phyloP scores from a whole-genome alignment of 2,888 invertebrate genomes.

The Clostera curtula region DNA sequence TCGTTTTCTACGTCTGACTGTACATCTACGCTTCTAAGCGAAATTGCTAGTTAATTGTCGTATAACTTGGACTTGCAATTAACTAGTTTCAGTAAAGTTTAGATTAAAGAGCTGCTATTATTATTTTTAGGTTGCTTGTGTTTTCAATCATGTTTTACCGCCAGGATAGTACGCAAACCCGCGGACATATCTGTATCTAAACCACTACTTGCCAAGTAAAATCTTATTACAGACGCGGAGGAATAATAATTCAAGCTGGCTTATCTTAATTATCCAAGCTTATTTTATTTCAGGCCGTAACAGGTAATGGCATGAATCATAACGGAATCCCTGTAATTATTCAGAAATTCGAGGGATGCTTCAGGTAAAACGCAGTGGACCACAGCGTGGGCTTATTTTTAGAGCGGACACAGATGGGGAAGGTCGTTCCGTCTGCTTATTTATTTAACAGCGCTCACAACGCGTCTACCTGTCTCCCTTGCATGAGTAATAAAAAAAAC shows the following conservation, averaged over 20 bases:
- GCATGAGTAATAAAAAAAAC: slow-evolving; percentile 27
- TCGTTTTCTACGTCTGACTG: slow-evolving; percentile 32
- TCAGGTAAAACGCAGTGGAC: slow-evolving; percentile 26
- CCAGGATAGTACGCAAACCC: no score
- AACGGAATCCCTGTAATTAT: slow-evolving; percentile 30
- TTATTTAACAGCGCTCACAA: slow-evolving; percentile 54
- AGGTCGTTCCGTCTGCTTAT: slow-evolving; percentile 57
- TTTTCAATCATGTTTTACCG: no score
- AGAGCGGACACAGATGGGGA: slow-evolving; percentile 58
- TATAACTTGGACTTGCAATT: slow-evolving; percentile 26
- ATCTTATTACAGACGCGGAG: not conserved
- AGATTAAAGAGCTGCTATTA: no score
- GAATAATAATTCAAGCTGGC: slow-evolving; percentile 2
- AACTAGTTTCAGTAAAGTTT: no score
- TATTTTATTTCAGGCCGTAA: slow-evolving; percentile 11
- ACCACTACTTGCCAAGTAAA: no score
- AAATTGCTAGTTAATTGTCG: no score
- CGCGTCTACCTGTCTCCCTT: slow-evolving; percentile 29
- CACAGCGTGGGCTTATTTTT: slow-evolving; percentile 46
- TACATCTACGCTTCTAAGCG: no score
- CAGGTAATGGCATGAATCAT: slow-evolving; percentile 18
- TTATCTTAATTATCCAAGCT: slow-evolving; percentile 8
- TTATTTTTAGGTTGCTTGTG: no score
- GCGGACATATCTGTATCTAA: no score
- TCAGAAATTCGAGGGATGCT: slow-evolving; percentile 25